Evolutionary conservation across 1,140 invertebrate genomes (phyloP).

Genomic region (Penaeus indicus): DNA sequence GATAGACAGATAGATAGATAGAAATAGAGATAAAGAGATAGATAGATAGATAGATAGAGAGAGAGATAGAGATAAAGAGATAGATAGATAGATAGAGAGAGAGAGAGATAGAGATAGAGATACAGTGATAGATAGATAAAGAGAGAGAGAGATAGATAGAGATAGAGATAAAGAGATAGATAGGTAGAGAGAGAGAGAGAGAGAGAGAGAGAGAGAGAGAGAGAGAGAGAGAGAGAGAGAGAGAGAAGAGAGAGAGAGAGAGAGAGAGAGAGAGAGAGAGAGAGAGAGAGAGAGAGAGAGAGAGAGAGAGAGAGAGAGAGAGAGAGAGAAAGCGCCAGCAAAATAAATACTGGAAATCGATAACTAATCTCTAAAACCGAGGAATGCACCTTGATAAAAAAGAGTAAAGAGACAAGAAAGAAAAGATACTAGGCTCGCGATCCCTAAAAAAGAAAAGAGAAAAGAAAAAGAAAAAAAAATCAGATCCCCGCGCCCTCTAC

Average conservation of each 20-base stretch:
- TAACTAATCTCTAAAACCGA: not conserved
- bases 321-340: not conserved
- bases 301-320: slow-evolving; percentile 24
- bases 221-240: slow-evolving; percentile 19
- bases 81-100: not conserved
- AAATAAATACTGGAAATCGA: not conserved
- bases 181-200: slow-evolving; percentile 6
- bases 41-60: slow-evolving; percentile 22
- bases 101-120: not conserved
- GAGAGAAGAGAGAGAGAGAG: slow-evolving; percentile 30
- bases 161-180: not conserved
- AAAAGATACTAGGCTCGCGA: no score
- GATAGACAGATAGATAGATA: not conserved
- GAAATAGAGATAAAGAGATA: slow-evolving; percentile 12
- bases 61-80: slow-evolving; percentile 2
- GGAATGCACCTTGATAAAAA: no score
- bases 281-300: not conserved
- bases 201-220: not conserved
- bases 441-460: no score
- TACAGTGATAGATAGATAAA: slow-evolving; percentile 13
- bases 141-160: slow-evolving; percentile 24
- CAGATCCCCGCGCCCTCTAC: no score
- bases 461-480: no score
- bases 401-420: no score
- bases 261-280: slow-evolving; percentile 31